Base-by-base conservation (phyloP, 2,797 vertebrate genomes). In the Limnodromus scolopaceus region DNA sequence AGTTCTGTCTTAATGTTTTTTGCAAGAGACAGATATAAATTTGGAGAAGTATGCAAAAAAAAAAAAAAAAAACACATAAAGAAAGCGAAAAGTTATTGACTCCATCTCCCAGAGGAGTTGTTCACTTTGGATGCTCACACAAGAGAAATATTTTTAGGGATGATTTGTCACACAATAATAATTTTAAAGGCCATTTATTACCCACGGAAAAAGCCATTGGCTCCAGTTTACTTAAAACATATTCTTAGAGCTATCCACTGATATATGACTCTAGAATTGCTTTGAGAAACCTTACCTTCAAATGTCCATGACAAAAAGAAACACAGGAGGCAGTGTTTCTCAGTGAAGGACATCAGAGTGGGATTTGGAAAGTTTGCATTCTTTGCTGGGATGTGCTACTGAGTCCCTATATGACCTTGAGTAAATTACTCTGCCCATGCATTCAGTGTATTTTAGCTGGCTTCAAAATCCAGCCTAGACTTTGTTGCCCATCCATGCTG, bases 21-120 rank as follows among this genome's bases (percentile, higher is more conserved):
- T 69, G 4, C 57, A 78, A 84, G 65, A 49, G 13, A 22, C 48
- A 81, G 55, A n/a, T 3, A 58, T 22, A 91, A 66, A 81, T 88
- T 86, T 91, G 30, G 38, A 83, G 51, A 93, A 75, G 36, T 64
- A 68, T 48, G 57, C 63, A 91, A 68, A 30, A 48, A n/a, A 55
- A 74, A 58, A 39, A 41, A 75, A 28, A 39, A n/a, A n/a, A n/a
- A n/a, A n/a, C 22, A 49, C 12, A 48, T 60, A 54, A 79, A 69
- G 63, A 74, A 92, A 84, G 10, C 46, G 10, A 75, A 79, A 90
- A 84, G 23, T 63, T 87, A 48, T 38, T 78, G 84, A 74, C 60
- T 70, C 13, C 2, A 8, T 66, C 57, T 92, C 65, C 84, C 53
- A 64, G 13, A 64, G 19, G 57, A 71, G 23, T 55, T 61, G 41